These are phyloP conservation scores for Nyctibius bracteatus DNA, from an alignment of 2,113 vertebrate species.

Conservation along the genomic window DNA sequence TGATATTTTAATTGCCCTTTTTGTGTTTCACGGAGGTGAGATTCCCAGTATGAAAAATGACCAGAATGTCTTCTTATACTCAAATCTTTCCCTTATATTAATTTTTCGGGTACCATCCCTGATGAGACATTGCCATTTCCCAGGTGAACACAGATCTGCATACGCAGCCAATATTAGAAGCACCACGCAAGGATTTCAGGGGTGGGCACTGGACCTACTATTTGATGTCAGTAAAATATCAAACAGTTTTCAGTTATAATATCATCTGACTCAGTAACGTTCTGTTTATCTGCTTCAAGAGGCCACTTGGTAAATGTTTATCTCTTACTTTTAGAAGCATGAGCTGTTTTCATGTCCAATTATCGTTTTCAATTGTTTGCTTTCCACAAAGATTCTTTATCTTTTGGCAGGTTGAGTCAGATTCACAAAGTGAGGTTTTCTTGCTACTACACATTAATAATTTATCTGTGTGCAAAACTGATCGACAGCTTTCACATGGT, in stretches of 20 bases:
- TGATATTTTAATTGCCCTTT: slow-evolving; percentile 23
- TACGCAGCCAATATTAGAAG: not conserved
- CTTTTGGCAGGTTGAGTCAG: not conserved
- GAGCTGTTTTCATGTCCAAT: not conserved
- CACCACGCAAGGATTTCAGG: not conserved
- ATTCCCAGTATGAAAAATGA: not conserved
- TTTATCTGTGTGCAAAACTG: not conserved
- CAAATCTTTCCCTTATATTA: not conserved
- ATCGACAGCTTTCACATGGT: not conserved
- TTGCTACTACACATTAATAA: not conserved
- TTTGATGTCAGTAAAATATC: not conserved
- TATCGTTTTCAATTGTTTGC: not conserved
- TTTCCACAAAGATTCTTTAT: not conserved
- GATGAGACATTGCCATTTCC: not conserved
- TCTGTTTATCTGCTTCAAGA: slow-evolving; percentile 15
- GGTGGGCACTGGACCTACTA: not conserved
- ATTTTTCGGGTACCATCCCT: not conserved
- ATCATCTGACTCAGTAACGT: not conserved
- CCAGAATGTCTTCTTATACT: not conserved
- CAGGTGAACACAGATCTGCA: not conserved
- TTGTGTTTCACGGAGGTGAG: not conserved
- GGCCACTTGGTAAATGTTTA: slow-evolving; percentile 29
- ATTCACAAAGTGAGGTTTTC: not conserved
- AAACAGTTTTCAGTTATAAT: not conserved
- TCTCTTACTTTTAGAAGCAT: slow-evolving; percentile 11